Base-by-base conservation (phyloP, 2,113 vertebrate species). In the Mastomys natalensis region DNA sequence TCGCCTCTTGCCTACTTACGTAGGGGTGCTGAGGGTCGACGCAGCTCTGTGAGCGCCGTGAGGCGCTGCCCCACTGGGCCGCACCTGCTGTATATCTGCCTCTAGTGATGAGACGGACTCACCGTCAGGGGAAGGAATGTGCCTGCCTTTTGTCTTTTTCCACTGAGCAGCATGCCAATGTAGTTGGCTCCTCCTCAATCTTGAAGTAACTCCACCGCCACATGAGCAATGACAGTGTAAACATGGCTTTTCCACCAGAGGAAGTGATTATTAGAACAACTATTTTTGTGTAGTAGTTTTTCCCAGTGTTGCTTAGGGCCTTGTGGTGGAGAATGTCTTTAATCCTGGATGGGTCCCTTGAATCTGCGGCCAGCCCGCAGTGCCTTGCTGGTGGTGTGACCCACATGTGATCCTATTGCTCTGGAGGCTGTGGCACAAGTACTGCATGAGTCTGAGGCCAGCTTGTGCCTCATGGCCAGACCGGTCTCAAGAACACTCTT, bases 241-340 rank as follows among this genome's bases (percentile, higher is more conserved):
- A 82, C 9, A 34, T 34, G 82, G 45, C 40, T 92, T 91, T 93
- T 73, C 45, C 10, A 34, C 45, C 77, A 60, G 0, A 87, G 53
- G 12, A 77, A 64, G 55, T 92, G 62, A 40, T 51, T 53, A n/a
- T 64, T 91, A 58, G 86, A 89, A 86, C 1, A 1, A 12, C 60
- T 77, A 76, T 76, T 93, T 16, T 9, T 26, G 21, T 43, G 77
- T 2, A 13, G 74, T 95, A 81, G 21, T 92, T 89, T 53, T 86
- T 87, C 21, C 17, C 91, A 82, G 45, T 84, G 34, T 89, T 95
- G 76, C 43, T 24, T 93, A 74, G 77, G 90, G n/a, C 10, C 43
- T 93, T 87, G 78, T 78, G 77, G 45, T 34, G 77, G 16, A 37
- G 31, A 53, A 5, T 21, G 48, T 51, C 48, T 37, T 80, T 37